Evolutionary conservation across 2,888 invertebrate genomes (phyloP).

Genomic region (Balanococcus diminutus): DNA sequence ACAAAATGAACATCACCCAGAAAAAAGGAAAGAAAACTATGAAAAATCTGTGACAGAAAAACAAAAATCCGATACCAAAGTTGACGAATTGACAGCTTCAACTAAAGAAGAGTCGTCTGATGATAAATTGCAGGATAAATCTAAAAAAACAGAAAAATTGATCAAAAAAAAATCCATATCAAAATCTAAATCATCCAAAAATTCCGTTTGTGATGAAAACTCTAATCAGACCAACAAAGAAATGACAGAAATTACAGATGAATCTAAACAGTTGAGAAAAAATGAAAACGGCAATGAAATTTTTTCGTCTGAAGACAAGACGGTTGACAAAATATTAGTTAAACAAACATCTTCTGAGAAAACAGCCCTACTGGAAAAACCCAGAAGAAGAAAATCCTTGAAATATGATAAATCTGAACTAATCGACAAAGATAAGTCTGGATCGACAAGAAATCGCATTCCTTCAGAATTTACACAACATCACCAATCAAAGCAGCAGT

Average conservation of each 20-base stretch:
- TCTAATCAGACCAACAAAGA: neutral
- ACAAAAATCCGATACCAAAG: constrained; percentile 61
- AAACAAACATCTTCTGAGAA: neutral
- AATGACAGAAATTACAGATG: neutral
- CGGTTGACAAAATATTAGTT: neutral
- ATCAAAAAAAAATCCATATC: neutral
- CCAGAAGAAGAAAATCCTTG: neutral
- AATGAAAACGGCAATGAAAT: neutral
- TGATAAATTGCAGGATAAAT: constrained; percentile 56
- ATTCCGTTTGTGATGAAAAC: neutral
- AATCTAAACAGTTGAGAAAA: neutral
- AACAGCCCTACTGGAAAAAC: neutral
- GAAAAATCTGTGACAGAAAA: constrained; percentile 57
- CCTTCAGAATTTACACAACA: neutral
- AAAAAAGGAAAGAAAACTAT: constrained; percentile 56
- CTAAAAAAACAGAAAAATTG: neutral
- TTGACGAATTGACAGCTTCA: constrained; percentile 61
- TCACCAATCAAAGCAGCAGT: neutral
- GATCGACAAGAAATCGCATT: neutral
- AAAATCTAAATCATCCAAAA: neutral
- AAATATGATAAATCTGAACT: neutral
- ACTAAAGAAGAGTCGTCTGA: constrained; percentile 56
- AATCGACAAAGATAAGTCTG: neutral
- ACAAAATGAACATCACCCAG: constrained; percentile 54
- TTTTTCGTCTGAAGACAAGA: neutral